These are phyloP conservation scores for Drosophila helvetica DNA, from an alignment of 2,888 invertebrate genomes.

Conservation along the genomic window DNA sequence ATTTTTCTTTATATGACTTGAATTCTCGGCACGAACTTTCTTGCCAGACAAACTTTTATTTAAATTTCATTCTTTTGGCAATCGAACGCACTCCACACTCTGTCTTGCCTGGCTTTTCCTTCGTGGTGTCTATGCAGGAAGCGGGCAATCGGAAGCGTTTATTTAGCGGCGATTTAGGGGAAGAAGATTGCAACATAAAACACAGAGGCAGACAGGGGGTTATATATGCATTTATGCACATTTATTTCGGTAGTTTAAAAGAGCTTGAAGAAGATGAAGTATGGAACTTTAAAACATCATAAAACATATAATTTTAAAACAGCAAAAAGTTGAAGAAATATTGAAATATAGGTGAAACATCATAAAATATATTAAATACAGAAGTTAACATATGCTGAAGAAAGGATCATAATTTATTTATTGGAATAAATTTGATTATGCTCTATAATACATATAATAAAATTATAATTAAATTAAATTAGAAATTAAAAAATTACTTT, in stretches of 20 bases:
- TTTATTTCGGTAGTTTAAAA: background rate
- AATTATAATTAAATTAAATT: too few species aligned
- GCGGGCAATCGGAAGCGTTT: constrained; percentile 52
- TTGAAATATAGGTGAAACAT: too few species aligned
- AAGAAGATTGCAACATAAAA: background rate
- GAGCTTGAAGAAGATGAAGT: background rate
- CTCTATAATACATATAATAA: too few species aligned
- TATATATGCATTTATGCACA: background rate
- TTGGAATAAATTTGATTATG: background rate
- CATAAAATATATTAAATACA: too few species aligned
- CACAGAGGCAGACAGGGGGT: background rate
- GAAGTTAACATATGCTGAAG: too few species aligned
- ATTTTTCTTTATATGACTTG: background rate
- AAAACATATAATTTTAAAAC: too few species aligned
- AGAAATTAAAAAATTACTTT: too few species aligned
- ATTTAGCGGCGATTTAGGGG: constrained; percentile 27
- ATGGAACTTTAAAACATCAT: background rate
- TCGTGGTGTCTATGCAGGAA: constrained; percentile 42
- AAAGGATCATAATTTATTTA: too few species aligned
- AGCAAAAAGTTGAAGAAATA: background rate
- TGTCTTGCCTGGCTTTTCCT: background rate
- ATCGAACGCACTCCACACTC: constrained; percentile 12
- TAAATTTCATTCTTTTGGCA: constrained; percentile 7
- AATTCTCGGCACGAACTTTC: background rate
- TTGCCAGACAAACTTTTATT: background rate